Evolutionary conservation across 2,113 vertebrate species (phyloP).

Genomic region (Gallinago media): DNA sequence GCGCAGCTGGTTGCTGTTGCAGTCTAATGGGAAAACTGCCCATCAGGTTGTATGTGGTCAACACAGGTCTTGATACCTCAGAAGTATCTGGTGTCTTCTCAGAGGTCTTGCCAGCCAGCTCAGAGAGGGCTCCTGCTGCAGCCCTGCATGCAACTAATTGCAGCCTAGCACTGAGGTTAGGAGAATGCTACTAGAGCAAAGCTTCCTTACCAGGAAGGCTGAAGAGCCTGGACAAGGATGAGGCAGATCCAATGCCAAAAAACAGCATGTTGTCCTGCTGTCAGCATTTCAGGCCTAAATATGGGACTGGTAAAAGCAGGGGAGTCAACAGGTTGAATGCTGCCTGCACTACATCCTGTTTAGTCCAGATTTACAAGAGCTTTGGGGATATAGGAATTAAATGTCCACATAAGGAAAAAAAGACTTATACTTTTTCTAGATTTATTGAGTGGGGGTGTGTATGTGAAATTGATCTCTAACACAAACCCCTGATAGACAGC

Average conservation of each 20-base stretch:
- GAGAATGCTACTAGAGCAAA: background rate
- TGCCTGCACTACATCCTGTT: background rate
- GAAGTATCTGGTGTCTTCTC: background rate
- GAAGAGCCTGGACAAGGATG: background rate
- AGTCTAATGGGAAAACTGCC: background rate
- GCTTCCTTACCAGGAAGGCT: background rate
- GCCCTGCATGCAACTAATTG: background rate
- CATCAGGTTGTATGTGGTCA: fast-evolving
- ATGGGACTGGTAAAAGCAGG: background rate
- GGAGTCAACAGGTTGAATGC: background rate
- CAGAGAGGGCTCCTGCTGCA: background rate
- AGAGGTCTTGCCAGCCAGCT: background rate
- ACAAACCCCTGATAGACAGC: background rate
- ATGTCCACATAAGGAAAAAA: background rate
- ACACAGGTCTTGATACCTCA: background rate
- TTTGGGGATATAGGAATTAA: background rate
- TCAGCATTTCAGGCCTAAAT: background rate
- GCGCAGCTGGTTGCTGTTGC: background rate
- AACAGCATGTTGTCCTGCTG: background rate
- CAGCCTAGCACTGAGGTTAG: background rate
- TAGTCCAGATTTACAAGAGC: background rate
- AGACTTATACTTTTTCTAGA: background rate
- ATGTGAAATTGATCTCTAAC: background rate
- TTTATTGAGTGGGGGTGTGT: background rate
- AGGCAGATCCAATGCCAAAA: background rate